phyloP scores from a whole-genome alignment of 2,113 vertebrate genomes.

The Tachysurus vachellii region DNA sequence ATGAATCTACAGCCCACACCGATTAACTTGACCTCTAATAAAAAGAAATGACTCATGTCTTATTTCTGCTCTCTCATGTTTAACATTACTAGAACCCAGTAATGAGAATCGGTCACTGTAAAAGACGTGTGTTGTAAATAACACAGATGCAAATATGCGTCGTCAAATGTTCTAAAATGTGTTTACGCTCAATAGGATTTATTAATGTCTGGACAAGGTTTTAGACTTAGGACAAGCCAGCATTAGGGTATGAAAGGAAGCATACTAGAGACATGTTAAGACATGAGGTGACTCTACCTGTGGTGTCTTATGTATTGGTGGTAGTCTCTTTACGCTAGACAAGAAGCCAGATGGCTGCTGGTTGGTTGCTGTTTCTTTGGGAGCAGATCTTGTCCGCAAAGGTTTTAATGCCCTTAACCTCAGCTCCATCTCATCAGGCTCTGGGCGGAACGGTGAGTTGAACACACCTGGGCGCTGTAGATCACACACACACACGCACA shows the following conservation, averaged over 20 bases:
- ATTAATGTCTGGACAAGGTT: background rate
- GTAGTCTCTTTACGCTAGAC: constrained; percentile 66
- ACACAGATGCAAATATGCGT: constrained; percentile 93
- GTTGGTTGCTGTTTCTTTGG: constrained; percentile 44
- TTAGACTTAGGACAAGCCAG: background rate
- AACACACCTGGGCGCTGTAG: constrained; percentile 85
- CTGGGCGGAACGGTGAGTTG: constrained; percentile 84
- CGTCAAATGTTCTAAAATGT: constrained; percentile 79
- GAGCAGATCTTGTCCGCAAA: constrained; percentile 54
- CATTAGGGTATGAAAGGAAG: background rate
- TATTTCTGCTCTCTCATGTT: constrained; percentile 97
- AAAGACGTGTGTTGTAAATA: constrained; percentile 94
- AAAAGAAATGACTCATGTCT: constrained; percentile 91
- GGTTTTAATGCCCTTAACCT: constrained; percentile 79
- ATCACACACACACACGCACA: constrained; percentile 43
- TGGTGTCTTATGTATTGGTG: constrained; percentile 77
- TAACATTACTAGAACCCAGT: constrained; percentile 97
- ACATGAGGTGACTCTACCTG: constrained; percentile 73
- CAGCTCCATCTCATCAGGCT: constrained; percentile 85
- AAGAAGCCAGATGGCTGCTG: constrained; percentile 58
- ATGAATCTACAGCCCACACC: constrained; percentile 75
- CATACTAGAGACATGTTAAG: background rate
- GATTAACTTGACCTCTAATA: constrained; percentile 83
- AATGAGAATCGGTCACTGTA: constrained; percentile 93
- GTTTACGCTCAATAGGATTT: constrained; percentile 42